Conservation (phyloP, 2,113 vertebrate genomes). For the Coregonus clupeaformis region DNA sequence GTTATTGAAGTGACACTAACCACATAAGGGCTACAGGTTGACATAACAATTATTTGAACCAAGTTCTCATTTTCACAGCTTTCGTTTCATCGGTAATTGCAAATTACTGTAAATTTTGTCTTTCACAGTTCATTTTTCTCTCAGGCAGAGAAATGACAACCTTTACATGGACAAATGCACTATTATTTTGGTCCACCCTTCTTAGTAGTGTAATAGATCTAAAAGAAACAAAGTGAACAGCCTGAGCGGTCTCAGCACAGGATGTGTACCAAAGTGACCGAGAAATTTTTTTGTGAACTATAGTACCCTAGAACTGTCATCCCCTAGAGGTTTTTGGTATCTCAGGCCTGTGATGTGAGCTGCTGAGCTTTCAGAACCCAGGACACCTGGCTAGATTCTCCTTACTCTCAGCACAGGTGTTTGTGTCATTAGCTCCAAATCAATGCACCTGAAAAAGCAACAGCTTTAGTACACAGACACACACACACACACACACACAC, state of each 20-base stretch:
- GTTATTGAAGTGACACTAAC: not conserved
- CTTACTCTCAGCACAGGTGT: no score
- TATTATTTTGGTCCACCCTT: not conserved
- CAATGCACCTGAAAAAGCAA: no score
- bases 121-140: not conserved
- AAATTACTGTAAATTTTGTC: not conserved
- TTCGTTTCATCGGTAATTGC: not conserved
- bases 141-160: not conserved
- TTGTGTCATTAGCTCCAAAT: no score
- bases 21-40: not conserved
- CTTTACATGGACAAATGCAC: not conserved
- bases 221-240: not conserved
- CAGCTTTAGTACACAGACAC: no score
- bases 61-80: not conserved
- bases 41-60: not conserved
- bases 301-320: no score
- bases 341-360: no score
- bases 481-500: no score
- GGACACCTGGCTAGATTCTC: no score
- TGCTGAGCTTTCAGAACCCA: no score
- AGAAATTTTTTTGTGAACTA: no score
- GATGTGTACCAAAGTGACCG: no score
- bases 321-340: no score
- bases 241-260: not conserved
- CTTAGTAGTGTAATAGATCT: not conserved